Evolutionary conservation across 2,888 invertebrate genomes (phyloP), one percentile per base, ranked within the genome.

Genomic region (Mongoloraphidia duomilia): DNA sequence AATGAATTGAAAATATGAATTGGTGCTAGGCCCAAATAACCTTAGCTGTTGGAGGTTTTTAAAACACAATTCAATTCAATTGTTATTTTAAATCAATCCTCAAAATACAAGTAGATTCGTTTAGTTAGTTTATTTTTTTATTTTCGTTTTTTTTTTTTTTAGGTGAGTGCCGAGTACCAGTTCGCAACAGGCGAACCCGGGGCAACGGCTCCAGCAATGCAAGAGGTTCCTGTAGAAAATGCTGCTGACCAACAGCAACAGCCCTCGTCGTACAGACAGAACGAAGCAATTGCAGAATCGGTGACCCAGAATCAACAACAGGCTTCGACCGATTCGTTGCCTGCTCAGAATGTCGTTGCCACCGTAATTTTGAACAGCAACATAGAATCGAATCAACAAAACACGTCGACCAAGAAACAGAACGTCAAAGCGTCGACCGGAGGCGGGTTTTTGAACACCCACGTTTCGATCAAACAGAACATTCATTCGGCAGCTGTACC

Each of bases 301-400:
- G 6, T 6, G 26, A 26, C 6, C 5, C 26, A 26, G 26, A 46
- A 46, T 36, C 49, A 46, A 14, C 46, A 41, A 17, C 49, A 41
- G 39, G 26, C 46, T 13, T 38, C 37, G 11, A 45, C 47, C 10
- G 47, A 50, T 41, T 48, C 47, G 34, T 44, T 36, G 34, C 26
- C 33, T 10, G 11, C 34, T 13, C 41, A 47, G 11, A 38, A 46
- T 39, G 44, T 48, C 11, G 36, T 47, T n/a, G 44, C 52, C 26
- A 51, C 51, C 42, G 49, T 51, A 13, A 53, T 53, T 41, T 48
- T 51, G 17, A 53, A 50, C 42, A 53, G 48, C 43, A 51, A 53
- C 36, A 38, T 53, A n/a, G 50, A 53, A 26, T 37, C 46, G 13
- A 43, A 40, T 13, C 48, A 48, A 37, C 17, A 34, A 37, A 13